phyloP scores from a whole-genome alignment of 2,797 vertebrate genomes.

The Protosalanx chinensis region DNA sequence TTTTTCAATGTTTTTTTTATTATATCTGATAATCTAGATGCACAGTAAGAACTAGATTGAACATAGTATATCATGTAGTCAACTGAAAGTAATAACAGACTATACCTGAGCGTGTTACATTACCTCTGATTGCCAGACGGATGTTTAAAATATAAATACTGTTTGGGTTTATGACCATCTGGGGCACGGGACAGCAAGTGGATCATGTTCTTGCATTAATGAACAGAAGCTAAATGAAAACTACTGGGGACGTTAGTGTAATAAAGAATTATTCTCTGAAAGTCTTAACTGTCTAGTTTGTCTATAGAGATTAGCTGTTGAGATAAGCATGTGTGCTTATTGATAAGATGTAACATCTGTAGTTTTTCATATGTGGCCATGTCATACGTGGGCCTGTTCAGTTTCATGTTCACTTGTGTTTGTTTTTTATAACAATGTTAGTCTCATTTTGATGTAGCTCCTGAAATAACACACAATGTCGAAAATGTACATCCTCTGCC shows the following conservation, averaged over 20 bases:
- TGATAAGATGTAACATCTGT: constrained; percentile 37
- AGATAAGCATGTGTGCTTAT: constrained; percentile 44
- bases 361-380: constrained; percentile 43
- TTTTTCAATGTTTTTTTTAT: not conserved
- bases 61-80: not conserved
- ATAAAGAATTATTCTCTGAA: constrained; percentile 8
- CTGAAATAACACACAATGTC: constrained; percentile 50
- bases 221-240: constrained; percentile 13
- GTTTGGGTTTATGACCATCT: constrained; percentile 17
- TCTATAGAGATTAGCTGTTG: constrained; percentile 39
- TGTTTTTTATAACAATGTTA: constrained; percentile 46
- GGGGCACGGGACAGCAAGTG: constrained; percentile 1
- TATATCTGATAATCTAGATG: not conserved
- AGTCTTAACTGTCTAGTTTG: constrained; percentile 34
- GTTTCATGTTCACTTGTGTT: constrained; percentile 36
- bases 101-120: not conserved
- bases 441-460: constrained; percentile 28
- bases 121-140: not conserved
- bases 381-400: constrained; percentile 14
- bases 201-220: constrained; percentile 10
- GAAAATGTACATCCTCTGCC: constrained; percentile 48
- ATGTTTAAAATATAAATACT: constrained; percentile 21
- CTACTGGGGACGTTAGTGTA: not conserved
- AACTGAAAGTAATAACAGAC: not conserved
- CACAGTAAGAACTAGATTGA: too few species aligned